Conservation (phyloP, 2,113 vertebrate genomes). For the Erythrocercus mccallii region DNA sequence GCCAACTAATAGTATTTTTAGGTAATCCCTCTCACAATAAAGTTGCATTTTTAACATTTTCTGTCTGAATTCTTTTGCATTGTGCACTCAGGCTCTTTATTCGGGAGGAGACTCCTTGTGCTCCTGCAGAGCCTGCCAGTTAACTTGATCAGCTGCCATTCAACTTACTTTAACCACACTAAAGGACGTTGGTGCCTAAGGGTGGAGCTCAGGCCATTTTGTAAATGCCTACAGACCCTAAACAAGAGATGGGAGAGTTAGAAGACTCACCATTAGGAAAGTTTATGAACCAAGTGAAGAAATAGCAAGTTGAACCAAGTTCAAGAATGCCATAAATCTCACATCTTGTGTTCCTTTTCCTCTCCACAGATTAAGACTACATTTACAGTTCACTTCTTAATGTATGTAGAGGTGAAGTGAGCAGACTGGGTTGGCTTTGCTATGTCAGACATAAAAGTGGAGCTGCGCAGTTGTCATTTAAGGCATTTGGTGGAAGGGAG, state of each 20-base stretch:
- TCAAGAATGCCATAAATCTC: neutral
- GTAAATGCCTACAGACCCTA: neutral
- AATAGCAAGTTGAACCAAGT: neutral
- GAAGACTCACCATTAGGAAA: neutral
- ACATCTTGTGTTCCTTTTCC: neutral
- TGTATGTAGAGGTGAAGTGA: neutral
- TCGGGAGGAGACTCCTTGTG: neutral
- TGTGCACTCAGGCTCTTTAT: neutral
- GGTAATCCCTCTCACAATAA: neutral
- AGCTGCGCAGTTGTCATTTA: neutral
- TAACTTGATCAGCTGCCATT: neutral
- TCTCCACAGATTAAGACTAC: neutral
- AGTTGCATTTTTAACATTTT: neutral
- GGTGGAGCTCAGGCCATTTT: neutral
- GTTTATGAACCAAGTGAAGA: neutral
- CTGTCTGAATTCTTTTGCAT: neutral
- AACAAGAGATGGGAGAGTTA: neutral
- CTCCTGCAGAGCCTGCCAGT: neutral
- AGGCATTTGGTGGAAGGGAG: neutral
- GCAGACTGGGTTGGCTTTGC: neutral
- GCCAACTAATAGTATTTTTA: neutral
- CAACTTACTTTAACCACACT: neutral
- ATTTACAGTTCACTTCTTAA: neutral
- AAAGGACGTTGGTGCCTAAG: neutral
- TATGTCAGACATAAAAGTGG: neutral